Percentiles rank a stretch among this genome's conserved stretches.
Evolutionary conservation across 2,888 invertebrate genomes (phyloP).

Genomic region (Heliconius sara): DNA sequence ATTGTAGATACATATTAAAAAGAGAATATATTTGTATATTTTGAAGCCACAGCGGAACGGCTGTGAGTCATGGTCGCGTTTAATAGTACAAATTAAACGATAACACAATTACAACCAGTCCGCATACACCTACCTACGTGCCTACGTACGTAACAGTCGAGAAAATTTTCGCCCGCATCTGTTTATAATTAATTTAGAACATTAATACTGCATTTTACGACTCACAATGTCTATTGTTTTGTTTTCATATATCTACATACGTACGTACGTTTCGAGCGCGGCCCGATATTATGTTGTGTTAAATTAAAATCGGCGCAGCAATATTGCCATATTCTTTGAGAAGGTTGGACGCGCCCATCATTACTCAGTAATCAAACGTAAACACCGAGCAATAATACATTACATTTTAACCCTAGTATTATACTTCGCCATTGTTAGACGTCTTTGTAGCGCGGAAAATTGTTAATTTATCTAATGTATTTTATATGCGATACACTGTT

Average conservation of each 20-base stretch:
- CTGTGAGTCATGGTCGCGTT: slow-evolving; percentile 46
- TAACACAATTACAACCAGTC: slow-evolving; percentile 61
- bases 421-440: slow-evolving; percentile 13
- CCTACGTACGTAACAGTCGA: slow-evolving; percentile 46
- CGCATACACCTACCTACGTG: slow-evolving; percentile 40
- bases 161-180: slow-evolving; percentile 60
- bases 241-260: slow-evolving; percentile 52
- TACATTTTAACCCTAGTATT: slow-evolving; percentile 31
- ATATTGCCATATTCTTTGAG: slow-evolving; percentile 58
- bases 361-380: slow-evolving; percentile 42
- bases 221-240: slow-evolving; percentile 59
- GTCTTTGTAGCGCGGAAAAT: neutral
- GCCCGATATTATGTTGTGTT: slow-evolving; percentile 58
- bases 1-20: neutral
- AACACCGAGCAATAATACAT: slow-evolving; percentile 41
- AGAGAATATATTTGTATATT: slow-evolving; percentile 1
- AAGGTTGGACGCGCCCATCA: slow-evolving; percentile 45
- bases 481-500: neutral
- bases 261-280: slow-evolving; percentile 47
- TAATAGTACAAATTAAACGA: slow-evolving; percentile 61
- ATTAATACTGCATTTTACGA: slow-evolving; percentile 59
- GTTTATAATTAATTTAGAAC: slow-evolving; percentile 70
- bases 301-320: slow-evolving; percentile 59
- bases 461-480: slow-evolving; percentile 27
- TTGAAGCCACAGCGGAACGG: slow-evolving; percentile 32